Evolutionary conservation across 2,113 vertebrate species (phyloP), one percentile per base, ranked within the genome.

Genomic region (Antennarius striatus): DNA sequence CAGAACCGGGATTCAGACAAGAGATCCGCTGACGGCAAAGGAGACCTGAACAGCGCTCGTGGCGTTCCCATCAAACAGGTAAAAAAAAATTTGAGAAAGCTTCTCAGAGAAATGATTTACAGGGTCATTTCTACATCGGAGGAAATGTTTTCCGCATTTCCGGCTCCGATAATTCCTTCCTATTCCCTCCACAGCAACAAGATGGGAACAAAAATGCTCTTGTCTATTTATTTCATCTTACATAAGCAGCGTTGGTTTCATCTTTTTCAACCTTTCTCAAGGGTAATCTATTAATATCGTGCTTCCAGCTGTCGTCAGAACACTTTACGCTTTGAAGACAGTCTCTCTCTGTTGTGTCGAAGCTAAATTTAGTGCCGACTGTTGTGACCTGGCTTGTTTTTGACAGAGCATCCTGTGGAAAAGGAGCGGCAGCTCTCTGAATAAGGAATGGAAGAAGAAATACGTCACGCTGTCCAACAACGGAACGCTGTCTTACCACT

Each of bases 51-150:
- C 54, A 85, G 91, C 0, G 87, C 82, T 6, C 89, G 96, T 0
- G 93, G 94, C 67, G 92, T 94, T 80, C 93, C 95, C 22, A 95
- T 99, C 83, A 99, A 96, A 82, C 97, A 99, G 95, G 97, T 94
- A 22, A 22, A 22, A 22, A 22, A 22, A 22, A 22, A 1, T 22
- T 22, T 22, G 22, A 22, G 39, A 40, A 40, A 40, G 10, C 5
- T 40, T 40, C 39, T 40, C 39, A 40, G 10, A 40, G 3, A 7
- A 40, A 40, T 40, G 39, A 40, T 10, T 22, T 22, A 22, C 22
- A 22, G 1, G 22, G 22, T 22, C 22, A 22, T 22, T 22, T 22
- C 22, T 22, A 2, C 22, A 22, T 22, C 22, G 22, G 2, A 22
- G 22, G 22, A 22, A 22, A 22, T 7, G 39, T 40, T 40, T 40